Evolutionary conservation across 2,797 vertebrate genomes (phyloP).

Genomic region (Novumbra hubbsi): DNA sequence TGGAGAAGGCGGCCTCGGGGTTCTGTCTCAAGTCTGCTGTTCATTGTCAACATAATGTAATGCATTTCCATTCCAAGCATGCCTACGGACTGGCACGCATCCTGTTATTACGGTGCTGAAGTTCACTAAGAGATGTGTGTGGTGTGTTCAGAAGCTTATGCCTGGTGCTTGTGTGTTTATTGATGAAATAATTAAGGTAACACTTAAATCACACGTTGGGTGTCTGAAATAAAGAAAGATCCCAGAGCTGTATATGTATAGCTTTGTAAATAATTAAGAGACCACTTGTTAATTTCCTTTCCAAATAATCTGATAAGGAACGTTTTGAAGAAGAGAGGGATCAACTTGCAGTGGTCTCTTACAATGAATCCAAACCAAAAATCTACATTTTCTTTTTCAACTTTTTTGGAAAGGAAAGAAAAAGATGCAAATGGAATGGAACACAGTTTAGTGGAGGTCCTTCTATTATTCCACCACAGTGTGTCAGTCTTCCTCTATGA

Average conservation of each 20-base stretch:
- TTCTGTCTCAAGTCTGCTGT: background rate
- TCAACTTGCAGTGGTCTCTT: too few species aligned
- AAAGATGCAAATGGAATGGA: conserved; percentile 1
- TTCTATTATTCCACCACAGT: conserved; percentile 48
- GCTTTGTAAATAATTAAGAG: too few species aligned
- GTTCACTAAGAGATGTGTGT: background rate
- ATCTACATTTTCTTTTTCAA: too few species aligned
- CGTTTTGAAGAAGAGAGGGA: too few species aligned
- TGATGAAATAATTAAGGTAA: too few species aligned
- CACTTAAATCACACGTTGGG: too few species aligned
- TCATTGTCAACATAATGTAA: conserved; percentile 10
- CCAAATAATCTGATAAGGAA: too few species aligned
- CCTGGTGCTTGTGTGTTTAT: background rate
- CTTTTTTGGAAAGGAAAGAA: too few species aligned
- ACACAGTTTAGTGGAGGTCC: background rate
- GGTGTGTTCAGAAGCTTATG: background rate
- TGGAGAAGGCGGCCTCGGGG: conserved; percentile 10
- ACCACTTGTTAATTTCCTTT: too few species aligned
- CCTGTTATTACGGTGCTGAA: background rate
- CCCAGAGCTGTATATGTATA: too few species aligned
- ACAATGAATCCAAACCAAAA: too few species aligned
- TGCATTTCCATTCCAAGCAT: background rate
- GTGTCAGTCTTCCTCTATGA: conserved; percentile 62
- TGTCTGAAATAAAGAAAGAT: too few species aligned
- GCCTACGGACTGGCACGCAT: background rate